These are phyloP conservation scores for Caenorhabditis japonica DNA, from an alignment of 2,888 invertebrate species.

Conservation along the genomic window DNA sequence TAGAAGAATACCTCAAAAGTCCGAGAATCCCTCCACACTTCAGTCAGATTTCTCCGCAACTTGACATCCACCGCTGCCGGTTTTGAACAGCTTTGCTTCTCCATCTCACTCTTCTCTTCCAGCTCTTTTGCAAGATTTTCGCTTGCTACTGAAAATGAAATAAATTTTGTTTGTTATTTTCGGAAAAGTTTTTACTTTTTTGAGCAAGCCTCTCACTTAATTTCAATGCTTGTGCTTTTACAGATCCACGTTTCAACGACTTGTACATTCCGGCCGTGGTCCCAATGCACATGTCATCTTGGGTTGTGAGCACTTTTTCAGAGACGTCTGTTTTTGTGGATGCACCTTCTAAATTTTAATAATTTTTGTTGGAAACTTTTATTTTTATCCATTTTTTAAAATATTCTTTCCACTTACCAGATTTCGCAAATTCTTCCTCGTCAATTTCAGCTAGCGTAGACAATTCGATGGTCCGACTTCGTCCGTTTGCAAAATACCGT, in stretches of 20 bases:
- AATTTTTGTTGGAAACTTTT: too few species aligned
- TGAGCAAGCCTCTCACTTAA: conserved; percentile 45
- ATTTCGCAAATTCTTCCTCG: conserved; percentile 44
- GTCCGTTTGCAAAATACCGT: conserved; percentile 48
- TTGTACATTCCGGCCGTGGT: conserved; percentile 42
- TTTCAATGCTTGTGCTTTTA: conserved; percentile 50
- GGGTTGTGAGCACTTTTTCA: conserved; percentile 31
- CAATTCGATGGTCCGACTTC: conserved; percentile 51
- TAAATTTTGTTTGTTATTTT: not conserved
- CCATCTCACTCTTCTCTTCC: conserved; percentile 42
- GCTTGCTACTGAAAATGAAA: conserved; percentile 28
- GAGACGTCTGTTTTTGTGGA: conserved; percentile 22
- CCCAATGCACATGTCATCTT: conserved; percentile 54
- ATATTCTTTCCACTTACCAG: too few species aligned
- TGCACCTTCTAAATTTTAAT: conserved; percentile 44
- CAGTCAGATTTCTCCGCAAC: conserved; percentile 35
- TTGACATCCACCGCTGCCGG: conserved; percentile 29
- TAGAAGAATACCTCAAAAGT: conserved; percentile 20
- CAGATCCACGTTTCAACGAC: conserved; percentile 46
- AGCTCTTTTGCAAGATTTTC: conserved; percentile 40
- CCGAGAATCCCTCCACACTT: conserved; percentile 32
- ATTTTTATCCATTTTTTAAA: too few species aligned
- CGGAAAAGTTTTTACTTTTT: conserved; percentile 15
- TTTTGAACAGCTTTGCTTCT: conserved; percentile 42
- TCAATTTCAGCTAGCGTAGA: conserved; percentile 54